These are phyloP conservation scores for Andrena dorsata DNA, from an alignment of 2,888 invertebrate species.

Conservation along the genomic window DNA sequence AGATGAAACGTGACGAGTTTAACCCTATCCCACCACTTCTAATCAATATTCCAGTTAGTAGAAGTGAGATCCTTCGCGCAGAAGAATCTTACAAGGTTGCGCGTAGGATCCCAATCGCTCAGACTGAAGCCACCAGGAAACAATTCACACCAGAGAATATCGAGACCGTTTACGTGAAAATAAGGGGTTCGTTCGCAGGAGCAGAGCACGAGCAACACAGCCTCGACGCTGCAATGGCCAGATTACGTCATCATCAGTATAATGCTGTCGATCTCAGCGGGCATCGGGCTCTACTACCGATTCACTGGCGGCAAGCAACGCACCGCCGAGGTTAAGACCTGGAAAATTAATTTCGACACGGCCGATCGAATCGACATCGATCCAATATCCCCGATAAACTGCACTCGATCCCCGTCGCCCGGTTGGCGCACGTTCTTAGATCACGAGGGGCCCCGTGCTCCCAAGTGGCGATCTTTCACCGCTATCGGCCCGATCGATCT, in stretches of 20 bases:
- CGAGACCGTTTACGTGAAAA: not conserved
- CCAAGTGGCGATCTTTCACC: constrained; percentile 53
- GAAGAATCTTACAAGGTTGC: not conserved
- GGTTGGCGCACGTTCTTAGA: constrained; percentile 42
- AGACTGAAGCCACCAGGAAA: not conserved
- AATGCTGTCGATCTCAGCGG: constrained; percentile 90
- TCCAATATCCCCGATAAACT: constrained; percentile 54
- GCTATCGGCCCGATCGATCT: constrained; percentile 58
- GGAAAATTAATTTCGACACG: constrained; percentile 66
- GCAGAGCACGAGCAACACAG: constrained; percentile 18
- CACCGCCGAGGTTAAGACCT: constrained; percentile 89
- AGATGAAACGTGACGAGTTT: no score
- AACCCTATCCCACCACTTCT: no score
- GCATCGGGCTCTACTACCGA: constrained; percentile 94
- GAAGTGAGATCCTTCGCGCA: no score
- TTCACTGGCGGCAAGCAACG: constrained; percentile 94
- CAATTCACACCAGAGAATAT: not conserved
- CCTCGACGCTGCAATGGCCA: constrained; percentile 78
- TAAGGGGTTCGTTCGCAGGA: constrained; percentile 40
- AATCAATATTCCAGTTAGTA: no score
- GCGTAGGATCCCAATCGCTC: not conserved
- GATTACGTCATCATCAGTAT: constrained; percentile 92
- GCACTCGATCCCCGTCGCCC: constrained; percentile 30
- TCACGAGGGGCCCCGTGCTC: constrained; percentile 24
- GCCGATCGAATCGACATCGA: constrained; percentile 46